Evolutionary conservation across 2,113 vertebrate genomes (phyloP).

Genomic region (Butorides virescens): DNA sequence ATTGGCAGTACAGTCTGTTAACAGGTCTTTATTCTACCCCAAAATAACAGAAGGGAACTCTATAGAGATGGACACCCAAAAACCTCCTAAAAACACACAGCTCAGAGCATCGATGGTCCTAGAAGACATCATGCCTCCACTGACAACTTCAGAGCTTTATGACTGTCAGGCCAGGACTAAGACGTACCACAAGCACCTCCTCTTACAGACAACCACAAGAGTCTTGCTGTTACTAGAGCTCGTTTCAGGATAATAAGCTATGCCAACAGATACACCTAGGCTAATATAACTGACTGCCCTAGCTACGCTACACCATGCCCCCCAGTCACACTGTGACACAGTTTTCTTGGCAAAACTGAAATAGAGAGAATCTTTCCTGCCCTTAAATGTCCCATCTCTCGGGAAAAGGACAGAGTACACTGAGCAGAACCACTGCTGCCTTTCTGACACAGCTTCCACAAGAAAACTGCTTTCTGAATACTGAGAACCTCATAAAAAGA

Average conservation of each 20-base stretch:
- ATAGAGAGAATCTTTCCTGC: background rate
- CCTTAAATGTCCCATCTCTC: rapidly evolving
- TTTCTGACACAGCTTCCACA: background rate
- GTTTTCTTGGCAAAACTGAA: background rate
- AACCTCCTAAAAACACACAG: background rate
- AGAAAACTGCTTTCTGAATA: background rate
- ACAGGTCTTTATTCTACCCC: background rate
- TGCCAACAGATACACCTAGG: background rate
- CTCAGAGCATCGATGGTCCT: background rate
- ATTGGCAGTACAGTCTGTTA: background rate
- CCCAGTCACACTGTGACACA: background rate
- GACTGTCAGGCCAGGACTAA: background rate
- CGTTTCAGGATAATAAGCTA: background rate
- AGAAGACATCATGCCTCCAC: background rate
- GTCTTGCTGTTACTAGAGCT: background rate
- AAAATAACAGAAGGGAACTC: background rate
- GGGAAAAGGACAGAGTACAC: background rate
- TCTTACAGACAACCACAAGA: rapidly evolving
- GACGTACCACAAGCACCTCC: background rate
- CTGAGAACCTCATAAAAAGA: background rate
- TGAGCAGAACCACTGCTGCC: background rate
- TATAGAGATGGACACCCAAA: background rate
- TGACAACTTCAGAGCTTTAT: background rate
- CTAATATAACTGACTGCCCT: background rate
- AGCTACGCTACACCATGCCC: background rate